phyloP scores from a whole-genome alignment of 2,797 vertebrate species.

The Oryzias sinensis region DNA sequence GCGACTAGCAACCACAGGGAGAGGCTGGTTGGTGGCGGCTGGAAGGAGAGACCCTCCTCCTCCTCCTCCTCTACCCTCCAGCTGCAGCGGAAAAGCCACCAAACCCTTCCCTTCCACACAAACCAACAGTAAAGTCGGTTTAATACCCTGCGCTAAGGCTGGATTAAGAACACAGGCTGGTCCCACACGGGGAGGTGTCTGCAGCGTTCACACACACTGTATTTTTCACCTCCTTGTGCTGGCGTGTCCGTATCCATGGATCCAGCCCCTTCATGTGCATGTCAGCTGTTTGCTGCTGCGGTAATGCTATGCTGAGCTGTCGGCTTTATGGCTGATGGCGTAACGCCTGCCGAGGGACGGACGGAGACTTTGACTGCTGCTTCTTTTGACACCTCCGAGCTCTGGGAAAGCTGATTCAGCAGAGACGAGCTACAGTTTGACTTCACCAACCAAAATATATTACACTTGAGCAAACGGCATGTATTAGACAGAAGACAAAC shows the following conservation, averaged over 20 bases:
- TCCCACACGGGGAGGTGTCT: conserved; percentile 19
- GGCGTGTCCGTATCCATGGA: conserved; percentile 13
- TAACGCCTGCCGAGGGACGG: conserved; percentile 12
- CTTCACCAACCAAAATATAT: no score
- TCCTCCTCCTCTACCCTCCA: conserved; percentile 26
- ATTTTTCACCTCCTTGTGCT: conserved; percentile 4
- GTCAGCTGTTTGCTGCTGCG: conserved; percentile 23
- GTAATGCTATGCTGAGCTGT: conserved; percentile 23
- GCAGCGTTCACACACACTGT: conserved; percentile 4
- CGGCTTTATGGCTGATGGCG: conserved; percentile 24
- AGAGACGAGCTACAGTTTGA: conserved; percentile 2
- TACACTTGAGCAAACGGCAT: no score
- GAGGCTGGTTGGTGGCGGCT: conserved; percentile 6
- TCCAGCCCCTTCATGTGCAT: conserved; percentile 36
- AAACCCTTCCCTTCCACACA: conserved; percentile 35
- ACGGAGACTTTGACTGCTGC: conserved; percentile 6
- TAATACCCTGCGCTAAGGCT: conserved; percentile 49
- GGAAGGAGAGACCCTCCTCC: conserved; percentile 19
- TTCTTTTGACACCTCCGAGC: neutral
- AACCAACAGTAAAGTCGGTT: conserved; percentile 57
- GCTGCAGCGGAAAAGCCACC: conserved; percentile 31
- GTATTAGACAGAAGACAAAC: no score
- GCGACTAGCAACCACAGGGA: neutral
- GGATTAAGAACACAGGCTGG: conserved; percentile 54
- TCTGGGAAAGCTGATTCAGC: neutral